A percentile compares a stretch with the other conserved stretches of the same genome.
These are phyloP conservation scores for Ephestia elutella DNA, from an alignment of 1,140 invertebrate species.

Conservation along the genomic window DNA sequence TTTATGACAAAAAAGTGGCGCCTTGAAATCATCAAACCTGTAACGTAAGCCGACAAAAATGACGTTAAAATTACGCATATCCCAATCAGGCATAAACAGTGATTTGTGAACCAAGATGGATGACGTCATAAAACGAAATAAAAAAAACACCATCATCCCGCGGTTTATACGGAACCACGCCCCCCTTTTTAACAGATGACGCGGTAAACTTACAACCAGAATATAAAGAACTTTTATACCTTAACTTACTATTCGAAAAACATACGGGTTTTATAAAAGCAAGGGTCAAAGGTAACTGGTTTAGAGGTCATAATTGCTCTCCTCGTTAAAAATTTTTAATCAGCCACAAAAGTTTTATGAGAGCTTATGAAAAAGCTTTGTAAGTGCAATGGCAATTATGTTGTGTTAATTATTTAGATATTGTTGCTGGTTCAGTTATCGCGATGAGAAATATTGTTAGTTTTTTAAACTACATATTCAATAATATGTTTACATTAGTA, in stretches of 20 bases:
- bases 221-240: slow-evolving; percentile 18
- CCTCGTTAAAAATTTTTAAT: slow-evolving; percentile 36
- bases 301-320: slow-evolving; percentile 22
- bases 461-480: too few species aligned
- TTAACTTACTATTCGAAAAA: background rate
- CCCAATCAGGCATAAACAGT: background rate
- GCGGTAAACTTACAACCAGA: slow-evolving; percentile 30
- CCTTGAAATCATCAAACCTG: too few species aligned
- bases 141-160: slow-evolving; percentile 44
- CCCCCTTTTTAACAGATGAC: slow-evolving; percentile 41
- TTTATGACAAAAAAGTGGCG: too few species aligned
- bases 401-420: slow-evolving; percentile 16
- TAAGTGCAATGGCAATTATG: slow-evolving; percentile 18
- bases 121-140: slow-evolving; percentile 1
- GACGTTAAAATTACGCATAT: background rate
- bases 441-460: too few species aligned
- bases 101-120: slow-evolving; percentile 1
- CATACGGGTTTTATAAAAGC: background rate
- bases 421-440: slow-evolving; percentile 5
- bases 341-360: slow-evolving; percentile 32
- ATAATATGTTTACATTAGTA: too few species aligned
- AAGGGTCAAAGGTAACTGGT: background rate
- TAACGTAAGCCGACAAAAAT: background rate
- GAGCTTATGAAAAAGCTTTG: slow-evolving; percentile 28
- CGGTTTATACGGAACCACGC: slow-evolving; percentile 41